phyloP scores from a whole-genome alignment of 1,140 invertebrate genomes.

The Amphibalanus amphitrite region DNA sequence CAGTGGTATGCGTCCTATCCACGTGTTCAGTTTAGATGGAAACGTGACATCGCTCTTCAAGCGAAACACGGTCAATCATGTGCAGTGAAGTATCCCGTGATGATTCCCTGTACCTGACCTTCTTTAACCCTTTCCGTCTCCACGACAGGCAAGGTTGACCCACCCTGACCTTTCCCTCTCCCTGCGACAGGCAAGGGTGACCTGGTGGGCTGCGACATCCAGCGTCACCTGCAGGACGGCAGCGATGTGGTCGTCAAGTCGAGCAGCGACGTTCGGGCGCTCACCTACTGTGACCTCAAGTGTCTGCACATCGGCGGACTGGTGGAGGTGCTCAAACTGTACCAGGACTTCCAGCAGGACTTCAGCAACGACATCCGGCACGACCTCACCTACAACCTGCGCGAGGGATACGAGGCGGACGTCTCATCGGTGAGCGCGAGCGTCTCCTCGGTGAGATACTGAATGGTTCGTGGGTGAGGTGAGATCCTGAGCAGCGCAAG shows the following conservation, averaged over 20 bases:
- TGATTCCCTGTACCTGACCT: too few species aligned
- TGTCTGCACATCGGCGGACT: conserved; percentile 79
- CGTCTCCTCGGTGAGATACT: too few species aligned
- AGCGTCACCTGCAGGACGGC: conserved; percentile 19
- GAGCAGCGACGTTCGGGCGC: conserved; percentile 79
- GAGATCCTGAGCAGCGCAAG: too few species aligned
- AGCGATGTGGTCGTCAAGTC: conserved; percentile 71
- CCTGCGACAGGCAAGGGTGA: conserved; percentile 68
- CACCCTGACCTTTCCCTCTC: not conserved
- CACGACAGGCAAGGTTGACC: too few species aligned
- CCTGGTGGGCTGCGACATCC: conserved; percentile 86
- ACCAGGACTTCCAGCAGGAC: conserved; percentile 84
- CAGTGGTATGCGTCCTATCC: too few species aligned
- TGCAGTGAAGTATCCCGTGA: too few species aligned
- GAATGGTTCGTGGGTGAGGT: too few species aligned
- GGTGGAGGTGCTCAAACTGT: conserved; percentile 71
- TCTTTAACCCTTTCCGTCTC: too few species aligned
- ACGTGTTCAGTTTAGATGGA: too few species aligned
- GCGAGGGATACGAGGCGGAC: conserved; percentile 67
- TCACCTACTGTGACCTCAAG: conserved; percentile 90
- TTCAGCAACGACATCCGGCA: conserved; percentile 87
- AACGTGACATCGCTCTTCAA: too few species aligned
- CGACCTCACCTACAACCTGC: conserved; percentile 83
- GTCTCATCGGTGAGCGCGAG: not conserved
- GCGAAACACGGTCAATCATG: too few species aligned